Base-by-base conservation (phyloP, 2,797 vertebrate genomes). In the Poeciliopsis gracilis region DNA sequence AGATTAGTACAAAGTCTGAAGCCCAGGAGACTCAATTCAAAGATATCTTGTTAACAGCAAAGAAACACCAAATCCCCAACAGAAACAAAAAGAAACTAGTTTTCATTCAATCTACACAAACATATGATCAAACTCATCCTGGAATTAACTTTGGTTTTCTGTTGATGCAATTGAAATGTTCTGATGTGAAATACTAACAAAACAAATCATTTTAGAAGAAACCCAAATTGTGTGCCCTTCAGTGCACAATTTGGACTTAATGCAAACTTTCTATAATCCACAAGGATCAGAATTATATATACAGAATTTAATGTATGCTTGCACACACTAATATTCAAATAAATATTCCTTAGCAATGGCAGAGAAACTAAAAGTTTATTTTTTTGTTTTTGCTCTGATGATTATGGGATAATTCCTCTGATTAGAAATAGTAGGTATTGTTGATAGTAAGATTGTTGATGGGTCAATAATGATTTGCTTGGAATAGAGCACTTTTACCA, bases 381-480 rank as follows among this genome's bases (percentile, higher is more conserved):
- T 45, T 13, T 18, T 18, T 51, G 23, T 23, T 51, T 61, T 61
- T 59, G 57, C 57, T 16, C n/a, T 30, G 16, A 33, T 61, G n/a
- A 61, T 30, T 30, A 30, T 18, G 57, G 5, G 30, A 15, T 30
- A 59, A 59, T 30, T 59, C 57, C 28, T 59, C 12, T 5, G 12
- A 33, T 61, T 15, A 61, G 2, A 33, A 61, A 61, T 30, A 15
- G 13, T 59, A 63, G 16, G 33, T 20, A 20, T 66, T 41, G 36
- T 38, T 38, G 36, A 38, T 38, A 66, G 15, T 38, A 18, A 36
- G 33, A 86, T 71, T 85, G 83, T 88, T 85, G 87, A 86, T 81
- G 77, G 77, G 84, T 78, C 61, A 87, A 80, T 86, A 10, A 8
- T 41, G 12, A 16, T 16, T n/a, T n/a, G 79, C 67, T 71, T 81